Percentiles rank a stretch among this genome's conserved stretches.
Evolutionary conservation across 2,797 vertebrate species (phyloP).

Genomic region (Mormyrops attenuatus): DNA sequence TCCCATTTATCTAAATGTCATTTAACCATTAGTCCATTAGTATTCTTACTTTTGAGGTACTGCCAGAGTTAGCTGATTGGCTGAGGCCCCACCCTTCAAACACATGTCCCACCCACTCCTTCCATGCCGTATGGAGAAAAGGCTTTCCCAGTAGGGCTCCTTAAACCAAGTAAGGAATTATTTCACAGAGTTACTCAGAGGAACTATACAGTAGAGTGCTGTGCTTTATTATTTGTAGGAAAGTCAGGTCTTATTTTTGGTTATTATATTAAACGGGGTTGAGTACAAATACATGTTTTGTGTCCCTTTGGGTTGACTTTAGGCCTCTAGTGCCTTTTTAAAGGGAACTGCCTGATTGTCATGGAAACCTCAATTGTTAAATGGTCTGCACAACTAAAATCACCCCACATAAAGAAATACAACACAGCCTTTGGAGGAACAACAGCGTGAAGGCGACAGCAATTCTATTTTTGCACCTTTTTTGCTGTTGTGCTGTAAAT

Average conservation of each 20-base stretch:
- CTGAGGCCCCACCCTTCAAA: not conserved
- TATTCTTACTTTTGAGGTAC: not conserved
- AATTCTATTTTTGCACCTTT: constrained; percentile 19
- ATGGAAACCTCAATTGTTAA: constrained; percentile 34
- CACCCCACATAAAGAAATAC: constrained; percentile 32
- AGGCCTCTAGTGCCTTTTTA: not conserved
- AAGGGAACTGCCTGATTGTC: constrained; percentile 17
- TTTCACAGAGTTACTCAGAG: not conserved
- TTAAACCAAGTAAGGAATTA: not conserved
- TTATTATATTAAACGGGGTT: not conserved
- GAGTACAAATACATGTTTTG: not conserved
- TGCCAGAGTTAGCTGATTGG: not conserved
- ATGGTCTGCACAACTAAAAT: constrained; percentile 31
- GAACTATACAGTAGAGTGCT: not conserved
- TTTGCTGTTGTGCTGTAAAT: constrained; percentile 18
- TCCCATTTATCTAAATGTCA: not conserved
- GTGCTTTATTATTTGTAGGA: not conserved
- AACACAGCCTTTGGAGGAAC: constrained; percentile 37
- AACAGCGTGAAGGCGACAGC: constrained; percentile 33
- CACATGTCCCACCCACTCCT: not conserved
- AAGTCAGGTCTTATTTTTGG: not conserved
- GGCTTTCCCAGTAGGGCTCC: not conserved
- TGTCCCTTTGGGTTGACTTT: not conserved
- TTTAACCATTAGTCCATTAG: not conserved
- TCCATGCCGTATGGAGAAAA: not conserved